Conservation (phyloP, 2,797 vertebrate genomes). For the Avahi laniger region DNA sequence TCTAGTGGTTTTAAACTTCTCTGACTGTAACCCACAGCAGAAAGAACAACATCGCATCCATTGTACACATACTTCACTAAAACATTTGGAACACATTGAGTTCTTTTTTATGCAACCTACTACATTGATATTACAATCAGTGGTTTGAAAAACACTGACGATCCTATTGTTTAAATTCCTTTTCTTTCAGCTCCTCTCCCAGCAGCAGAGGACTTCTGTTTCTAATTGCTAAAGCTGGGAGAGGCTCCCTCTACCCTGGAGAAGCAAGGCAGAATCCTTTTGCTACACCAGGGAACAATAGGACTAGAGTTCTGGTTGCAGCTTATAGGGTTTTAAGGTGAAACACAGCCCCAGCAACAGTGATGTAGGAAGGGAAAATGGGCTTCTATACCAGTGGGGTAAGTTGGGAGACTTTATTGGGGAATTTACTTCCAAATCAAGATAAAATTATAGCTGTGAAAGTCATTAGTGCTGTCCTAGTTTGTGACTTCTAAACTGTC, state of each 20-base stretch:
- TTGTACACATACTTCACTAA: not conserved
- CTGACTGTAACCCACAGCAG: not conserved
- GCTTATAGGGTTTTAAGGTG: not conserved
- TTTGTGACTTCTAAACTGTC: not conserved
- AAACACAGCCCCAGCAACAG: not conserved
- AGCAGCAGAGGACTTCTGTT: not conserved
- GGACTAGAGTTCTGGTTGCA: not conserved
- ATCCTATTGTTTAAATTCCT: not conserved
- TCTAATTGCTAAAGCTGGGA: not conserved
- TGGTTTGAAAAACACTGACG: not conserved
- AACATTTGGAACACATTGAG: not conserved
- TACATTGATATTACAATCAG: not conserved
- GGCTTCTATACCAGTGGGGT: not conserved
- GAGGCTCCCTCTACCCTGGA: not conserved
- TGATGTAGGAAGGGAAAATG: not conserved
- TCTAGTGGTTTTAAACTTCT: not conserved
- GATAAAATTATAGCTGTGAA: constrained; percentile 7
- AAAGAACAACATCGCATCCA: not conserved
- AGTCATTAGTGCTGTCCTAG: not conserved
- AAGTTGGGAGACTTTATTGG: not conserved
- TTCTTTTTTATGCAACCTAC: not conserved
- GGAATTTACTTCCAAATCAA: not conserved
- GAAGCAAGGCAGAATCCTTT: not conserved
- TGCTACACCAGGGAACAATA: not conserved
- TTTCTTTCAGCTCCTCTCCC: not conserved